Evolutionary conservation across 2,888 invertebrate genomes (phyloP).

Genomic region (Acleris sparsana): DNA sequence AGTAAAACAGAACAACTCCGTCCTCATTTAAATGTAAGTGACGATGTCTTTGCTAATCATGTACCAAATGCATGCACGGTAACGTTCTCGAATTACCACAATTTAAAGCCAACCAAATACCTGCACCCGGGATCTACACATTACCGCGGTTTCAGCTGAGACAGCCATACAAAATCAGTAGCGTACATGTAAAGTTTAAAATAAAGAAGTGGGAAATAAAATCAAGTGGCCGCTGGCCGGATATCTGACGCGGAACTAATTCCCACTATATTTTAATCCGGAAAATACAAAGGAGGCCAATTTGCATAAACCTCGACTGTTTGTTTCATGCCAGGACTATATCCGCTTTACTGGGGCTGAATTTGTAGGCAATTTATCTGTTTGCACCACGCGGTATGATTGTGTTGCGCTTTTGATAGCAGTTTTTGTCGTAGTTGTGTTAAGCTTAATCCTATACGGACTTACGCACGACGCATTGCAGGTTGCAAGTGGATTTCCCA

Average conservation of each 20-base stretch:
- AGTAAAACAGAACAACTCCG: no score
- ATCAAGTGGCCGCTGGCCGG: conserved; percentile 65
- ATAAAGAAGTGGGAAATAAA: conserved; percentile 69
- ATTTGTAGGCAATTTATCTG: conserved; percentile 76
- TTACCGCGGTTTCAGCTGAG: conserved; percentile 15
- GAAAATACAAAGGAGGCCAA: conserved; percentile 81
- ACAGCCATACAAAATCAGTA: conserved; percentile 48
- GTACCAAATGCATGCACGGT: neutral
- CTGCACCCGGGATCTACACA: conserved; percentile 8
- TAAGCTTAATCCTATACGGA: conserved; percentile 10
- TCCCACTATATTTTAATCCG: conserved; percentile 82
- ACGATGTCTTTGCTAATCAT: neutral
- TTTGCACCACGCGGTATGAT: conserved; percentile 56
- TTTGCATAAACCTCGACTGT: conserved; percentile 82
- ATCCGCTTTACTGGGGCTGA: conserved; percentile 72
- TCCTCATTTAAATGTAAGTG: neutral
- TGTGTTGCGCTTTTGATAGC: conserved; percentile 32
- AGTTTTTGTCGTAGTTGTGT: conserved; percentile 13
- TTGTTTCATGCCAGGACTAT: conserved; percentile 79
- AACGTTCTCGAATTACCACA: conserved; percentile 1
- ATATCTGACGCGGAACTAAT: conserved; percentile 82
- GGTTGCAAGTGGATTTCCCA: no score
- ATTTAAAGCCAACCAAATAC: neutral
- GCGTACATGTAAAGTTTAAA: conserved; percentile 53
- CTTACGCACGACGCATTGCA: neutral